Conservation (phyloP, 1,140 invertebrate species). For the Brachionus asplanchnoidis region DNA sequence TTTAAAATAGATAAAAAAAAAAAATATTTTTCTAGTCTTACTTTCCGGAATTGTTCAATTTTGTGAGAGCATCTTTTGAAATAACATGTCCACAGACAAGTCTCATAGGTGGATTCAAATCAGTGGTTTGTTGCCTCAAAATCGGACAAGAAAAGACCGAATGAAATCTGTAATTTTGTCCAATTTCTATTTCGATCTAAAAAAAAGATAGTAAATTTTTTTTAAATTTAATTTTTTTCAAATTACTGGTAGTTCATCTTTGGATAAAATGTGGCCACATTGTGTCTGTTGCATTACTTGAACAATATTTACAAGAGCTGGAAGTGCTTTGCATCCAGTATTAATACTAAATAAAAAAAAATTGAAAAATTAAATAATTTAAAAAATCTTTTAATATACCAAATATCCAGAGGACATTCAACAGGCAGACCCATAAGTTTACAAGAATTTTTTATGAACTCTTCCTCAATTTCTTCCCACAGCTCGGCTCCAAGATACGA, state of each 20-base stretch:
- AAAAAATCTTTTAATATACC: constrained; percentile 51
- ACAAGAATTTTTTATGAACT: constrained; percentile 87
- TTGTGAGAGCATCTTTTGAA: constrained; percentile 88
- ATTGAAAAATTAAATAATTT: constrained; percentile 33
- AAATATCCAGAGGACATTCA: constrained; percentile 71
- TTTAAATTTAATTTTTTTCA: not conserved
- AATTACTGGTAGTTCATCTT: constrained; percentile 88
- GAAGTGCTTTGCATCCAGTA: constrained; percentile 84
- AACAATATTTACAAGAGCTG: constrained; percentile 85
- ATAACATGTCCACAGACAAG: constrained; percentile 96
- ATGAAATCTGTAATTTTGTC: constrained; percentile 77
- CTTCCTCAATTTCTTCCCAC: constrained; percentile 79
- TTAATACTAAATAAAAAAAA: constrained; percentile 66
- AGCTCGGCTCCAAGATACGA: constrained; percentile 70
- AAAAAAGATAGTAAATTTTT: constrained; percentile 34
- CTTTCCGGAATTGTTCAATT: constrained; percentile 62
- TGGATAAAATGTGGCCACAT: constrained; percentile 87
- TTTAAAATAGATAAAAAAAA: not conserved
- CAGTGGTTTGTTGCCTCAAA: constrained; percentile 87
- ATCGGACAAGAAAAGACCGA: constrained; percentile 98
- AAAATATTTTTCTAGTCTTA: not conserved
- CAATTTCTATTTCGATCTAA: constrained; percentile 84
- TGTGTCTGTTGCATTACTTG: constrained; percentile 92
- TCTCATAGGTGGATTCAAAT: constrained; percentile 92
- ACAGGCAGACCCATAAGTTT: constrained; percentile 79